Percentiles rank a stretch among this genome's conserved stretches.
Conservation (phyloP, 2,888 invertebrate genomes). For the Volucella inanis region DNA sequence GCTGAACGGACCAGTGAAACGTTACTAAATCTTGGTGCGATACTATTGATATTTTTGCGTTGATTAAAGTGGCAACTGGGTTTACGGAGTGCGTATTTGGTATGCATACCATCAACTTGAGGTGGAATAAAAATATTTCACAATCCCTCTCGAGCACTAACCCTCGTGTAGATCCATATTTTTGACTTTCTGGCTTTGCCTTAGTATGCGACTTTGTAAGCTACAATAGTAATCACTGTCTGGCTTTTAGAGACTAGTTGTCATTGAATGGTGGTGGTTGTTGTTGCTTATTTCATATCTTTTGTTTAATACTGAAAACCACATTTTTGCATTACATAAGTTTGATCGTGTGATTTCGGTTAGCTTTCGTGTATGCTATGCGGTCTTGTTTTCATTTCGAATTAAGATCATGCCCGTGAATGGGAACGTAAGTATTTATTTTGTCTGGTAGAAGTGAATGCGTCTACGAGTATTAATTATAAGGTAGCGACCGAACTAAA, state of each 20-base stretch:
- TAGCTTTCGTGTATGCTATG: slow-evolving; percentile 10
- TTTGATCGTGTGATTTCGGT: slow-evolving; percentile 12
- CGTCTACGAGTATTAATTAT: slow-evolving; percentile 3
- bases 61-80: slow-evolving; percentile 38
- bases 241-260: slow-evolving; percentile 32
- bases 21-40: slow-evolving; percentile 53
- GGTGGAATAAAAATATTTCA: slow-evolving; percentile 58
- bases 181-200: slow-evolving; percentile 26
- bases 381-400: slow-evolving; percentile 43
- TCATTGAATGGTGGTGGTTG: slow-evolving; percentile 6
- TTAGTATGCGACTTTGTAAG: slow-evolving; percentile 33
- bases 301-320: slow-evolving; percentile 33
- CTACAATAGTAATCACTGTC: slow-evolving; percentile 27
- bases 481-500: no score
- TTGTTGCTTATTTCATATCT: slow-evolving; percentile 22
- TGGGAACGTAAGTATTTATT: slow-evolving; percentile 59
- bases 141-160: slow-evolving; percentile 38
- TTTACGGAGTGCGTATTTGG: slow-evolving; percentile 37
- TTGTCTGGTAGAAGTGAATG: background rate
- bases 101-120: slow-evolving; percentile 40
- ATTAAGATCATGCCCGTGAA: slow-evolving; percentile 43
- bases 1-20: slow-evolving; percentile 39
- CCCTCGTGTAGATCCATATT: slow-evolving; percentile 29
- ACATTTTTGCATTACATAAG: slow-evolving; percentile 42
- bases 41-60: slow-evolving; percentile 49